These are phyloP conservation scores for Notarius lentiginosus DNA, from an alignment of 2,113 vertebrate species.

Conservation along the genomic window DNA sequence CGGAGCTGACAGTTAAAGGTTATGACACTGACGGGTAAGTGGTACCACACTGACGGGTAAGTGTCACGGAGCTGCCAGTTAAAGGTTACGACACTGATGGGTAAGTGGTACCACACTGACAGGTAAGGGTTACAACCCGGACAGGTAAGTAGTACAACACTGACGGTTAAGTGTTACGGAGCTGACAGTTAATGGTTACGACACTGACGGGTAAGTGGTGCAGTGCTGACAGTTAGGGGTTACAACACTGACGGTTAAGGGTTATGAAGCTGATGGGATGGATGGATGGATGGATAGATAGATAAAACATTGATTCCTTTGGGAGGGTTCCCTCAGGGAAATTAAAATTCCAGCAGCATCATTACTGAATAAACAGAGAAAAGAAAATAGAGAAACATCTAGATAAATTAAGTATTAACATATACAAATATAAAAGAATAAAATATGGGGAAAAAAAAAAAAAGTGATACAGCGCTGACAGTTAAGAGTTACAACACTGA, in stretches of 20 bases:
- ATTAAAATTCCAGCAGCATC: too few relatives aligned
- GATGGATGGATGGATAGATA: too few relatives aligned
- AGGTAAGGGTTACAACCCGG: neutral
- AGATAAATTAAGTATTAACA: too few relatives aligned
- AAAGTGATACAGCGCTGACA: neutral
- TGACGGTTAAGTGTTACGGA: neutral
- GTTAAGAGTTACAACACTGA: neutral
- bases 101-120: neutral
- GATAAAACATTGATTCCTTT: too few relatives aligned
- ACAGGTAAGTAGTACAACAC: neutral
- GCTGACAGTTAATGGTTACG: neutral
- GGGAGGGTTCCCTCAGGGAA: too few relatives aligned
- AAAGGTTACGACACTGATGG: neutral
- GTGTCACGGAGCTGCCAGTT: neutral
- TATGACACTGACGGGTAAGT: neutral
- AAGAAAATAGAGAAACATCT: too few relatives aligned
- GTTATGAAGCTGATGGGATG: neutral
- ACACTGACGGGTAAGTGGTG: neutral
- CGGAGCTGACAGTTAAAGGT: neutral
- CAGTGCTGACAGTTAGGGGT: neutral
- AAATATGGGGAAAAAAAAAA: too few relatives aligned
- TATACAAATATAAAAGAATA: too few relatives aligned
- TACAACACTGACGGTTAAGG: neutral
- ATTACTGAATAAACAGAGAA: too few relatives aligned
- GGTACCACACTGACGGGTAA: neutral